Base-by-base conservation (phyloP, 1,140 invertebrate genomes). In the Hypsibius dujardini region DNA sequence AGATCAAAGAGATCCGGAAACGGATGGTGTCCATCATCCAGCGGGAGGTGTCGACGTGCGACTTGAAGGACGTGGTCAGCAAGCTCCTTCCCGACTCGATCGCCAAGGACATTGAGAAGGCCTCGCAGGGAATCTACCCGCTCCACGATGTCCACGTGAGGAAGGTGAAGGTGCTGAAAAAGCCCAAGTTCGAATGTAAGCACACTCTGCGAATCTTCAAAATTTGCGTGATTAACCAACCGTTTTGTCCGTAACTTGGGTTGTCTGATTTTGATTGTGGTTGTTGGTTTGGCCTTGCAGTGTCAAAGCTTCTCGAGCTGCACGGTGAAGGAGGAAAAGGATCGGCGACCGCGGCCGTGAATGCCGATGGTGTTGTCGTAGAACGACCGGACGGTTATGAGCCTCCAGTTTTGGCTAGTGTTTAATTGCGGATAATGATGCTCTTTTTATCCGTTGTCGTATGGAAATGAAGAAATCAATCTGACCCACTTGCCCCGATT, bases 91-190 rank as follows among this genome's bases (percentile, higher is more conserved):
- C 95, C 40, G 96, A 98, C 82, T 93, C 92, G 46, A 98, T 98
- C 77, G 94, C 93, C 59, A 96, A 96, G 82, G 96, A 98, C 77
- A 98, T 98, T 78, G 94, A 98, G 79, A 98, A 98, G 81, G 86
- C 86, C 2, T 97, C 92, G 76, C 91, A 94, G 77, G 88, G 88
- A 67, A 95, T 96, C 78, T 98, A 96, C 78, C 96, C 96, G 2
- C 85, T 99, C 1, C 90, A 98, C 75, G 95, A 98, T 84, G 95
- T 98, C 0, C 95, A 90, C 81, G 94, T 99, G 77, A 87, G 95
- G 72, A 99, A 99, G 85, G 92, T 98, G 0, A 98, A 98, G 83
- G 93, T 99, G 69, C 82, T 99, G 79, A 98, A 98, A 83, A 95
- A 97, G 81, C 96, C 96, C 2, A 88, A 95, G 75, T 96, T 98